Evolutionary conservation across 2,113 vertebrate genomes (phyloP), one percentile per base, ranked within the genome.

Genomic region (Carettochelys insculpta): DNA sequence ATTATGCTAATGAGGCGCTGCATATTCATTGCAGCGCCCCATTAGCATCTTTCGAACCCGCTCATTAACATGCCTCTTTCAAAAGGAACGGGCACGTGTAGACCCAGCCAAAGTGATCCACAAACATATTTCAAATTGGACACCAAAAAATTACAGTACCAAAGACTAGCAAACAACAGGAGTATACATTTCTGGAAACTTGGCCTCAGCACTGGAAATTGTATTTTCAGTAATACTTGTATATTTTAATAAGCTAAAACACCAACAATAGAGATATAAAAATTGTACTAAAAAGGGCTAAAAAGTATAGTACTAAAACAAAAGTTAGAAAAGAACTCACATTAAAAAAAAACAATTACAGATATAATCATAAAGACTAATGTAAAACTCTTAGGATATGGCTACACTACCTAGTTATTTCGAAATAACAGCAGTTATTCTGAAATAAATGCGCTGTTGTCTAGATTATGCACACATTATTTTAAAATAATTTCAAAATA

Each of bases 311-410:
- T 41, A 87, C 80, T 90, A 22, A 92, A 97, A 90, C 91, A 80
- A 92, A 96, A 95, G 81, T 83, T 96, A 95, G 96, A 95, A 96
- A 94, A 88, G 82, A 50, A 86, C 58, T 95, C 93, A 94, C 94
- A 93, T 96, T 56, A 14, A 95, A 85, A 92, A 73, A 20, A 90
- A 84, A 82, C 9, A 68, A 38, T 22, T 68, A 22, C n/a, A 68
- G 10, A 38, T 68, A 68, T 31, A 68, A 10, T 68, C 61, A 68
- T n/a, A 68, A 68, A 31, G 17, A 68, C n/a, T 38, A 68, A 68
- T 68, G 19, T 38, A 68, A 68, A 68, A 68, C 19, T 86, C 79
- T 84, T 80, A 78, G n/a, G n/a, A n/a, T n/a, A n/a, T n/a, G n/a
- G n/a, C n/a, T n/a, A n/a, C n/a, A n/a, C n/a, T n/a, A n/a, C n/a